phyloP scores from a whole-genome alignment of 2,888 invertebrate species.

The Pelosia muscerda region DNA sequence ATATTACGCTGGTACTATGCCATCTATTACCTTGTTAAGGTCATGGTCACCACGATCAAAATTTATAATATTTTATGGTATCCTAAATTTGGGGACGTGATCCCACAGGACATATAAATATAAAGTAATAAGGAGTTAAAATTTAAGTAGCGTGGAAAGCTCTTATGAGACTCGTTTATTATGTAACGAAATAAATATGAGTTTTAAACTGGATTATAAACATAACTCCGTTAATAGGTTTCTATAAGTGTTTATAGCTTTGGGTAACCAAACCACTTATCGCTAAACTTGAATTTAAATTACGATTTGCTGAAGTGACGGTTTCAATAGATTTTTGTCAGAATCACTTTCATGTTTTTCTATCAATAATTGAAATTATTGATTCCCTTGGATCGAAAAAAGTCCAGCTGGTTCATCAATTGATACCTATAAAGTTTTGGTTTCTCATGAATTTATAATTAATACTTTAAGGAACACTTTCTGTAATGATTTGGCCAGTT shows the following conservation, averaged over 20 bases:
- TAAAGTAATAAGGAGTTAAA: neutral
- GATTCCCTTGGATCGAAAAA: neutral
- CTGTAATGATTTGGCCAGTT: neutral
- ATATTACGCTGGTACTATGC: neutral
- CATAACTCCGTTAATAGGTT: neutral
- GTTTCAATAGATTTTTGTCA: no score
- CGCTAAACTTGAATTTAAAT: neutral
- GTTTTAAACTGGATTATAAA: neutral
- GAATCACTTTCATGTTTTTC: no score
- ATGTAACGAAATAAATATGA: neutral
- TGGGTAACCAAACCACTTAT: no score
- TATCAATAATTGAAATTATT: no score
- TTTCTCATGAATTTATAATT: neutral
- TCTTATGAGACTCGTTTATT: neutral
- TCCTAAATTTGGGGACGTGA: neutral
- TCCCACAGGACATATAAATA: neutral
- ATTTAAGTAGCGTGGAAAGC: neutral
- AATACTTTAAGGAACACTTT: neutral
- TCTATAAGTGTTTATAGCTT: no score
- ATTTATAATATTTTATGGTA: slow-evolving; percentile 1
- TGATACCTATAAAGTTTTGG: neutral
- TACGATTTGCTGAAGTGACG: neutral
- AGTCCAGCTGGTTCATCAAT: no score
- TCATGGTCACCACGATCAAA: neutral
- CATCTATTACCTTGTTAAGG: neutral